Evolutionary conservation across 2,797 vertebrate species (phyloP).

Genomic region (Sebastes glaucus): DNA sequence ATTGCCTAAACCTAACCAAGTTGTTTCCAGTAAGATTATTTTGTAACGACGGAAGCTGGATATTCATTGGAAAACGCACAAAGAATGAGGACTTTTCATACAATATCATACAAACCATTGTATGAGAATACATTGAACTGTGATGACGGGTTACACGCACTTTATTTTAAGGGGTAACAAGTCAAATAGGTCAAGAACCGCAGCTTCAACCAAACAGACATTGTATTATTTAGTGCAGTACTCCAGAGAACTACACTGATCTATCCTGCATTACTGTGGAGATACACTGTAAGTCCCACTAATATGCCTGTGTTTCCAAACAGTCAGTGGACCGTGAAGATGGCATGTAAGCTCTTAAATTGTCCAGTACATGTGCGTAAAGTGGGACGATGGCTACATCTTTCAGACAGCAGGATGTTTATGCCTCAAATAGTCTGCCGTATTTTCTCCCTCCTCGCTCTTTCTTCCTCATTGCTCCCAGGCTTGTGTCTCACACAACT

Average conservation of each 20-base stretch:
- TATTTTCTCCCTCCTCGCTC: slow-evolving; percentile 27
- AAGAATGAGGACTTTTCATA: too few species aligned
- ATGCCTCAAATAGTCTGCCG: slow-evolving; percentile 16
- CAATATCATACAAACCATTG: too few species aligned
- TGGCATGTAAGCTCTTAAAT: slow-evolving; percentile 17
- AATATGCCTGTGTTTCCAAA: slow-evolving; percentile 7
- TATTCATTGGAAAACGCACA: background rate
- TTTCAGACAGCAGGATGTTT: slow-evolving; percentile 36
- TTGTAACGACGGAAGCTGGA: background rate
- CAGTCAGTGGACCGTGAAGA: slow-evolving; percentile 4
- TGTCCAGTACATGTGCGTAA: slow-evolving; percentile 24
- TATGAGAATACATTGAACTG: background rate
- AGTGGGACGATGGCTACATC: slow-evolving; percentile 14
- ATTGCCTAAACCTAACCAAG: too few species aligned
- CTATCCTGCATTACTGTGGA: background rate
- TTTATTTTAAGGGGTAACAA: background rate
- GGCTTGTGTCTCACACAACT: slow-evolving; percentile 29
- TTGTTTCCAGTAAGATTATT: background rate
- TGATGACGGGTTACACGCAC: background rate
- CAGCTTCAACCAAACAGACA: background rate
- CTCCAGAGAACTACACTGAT: background rate
- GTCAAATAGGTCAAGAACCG: background rate
- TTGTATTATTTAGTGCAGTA: background rate
- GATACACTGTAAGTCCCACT: background rate
- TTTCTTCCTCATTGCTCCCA: slow-evolving; percentile 41